Base-by-base conservation (phyloP, 2,797 vertebrate species). In the Setipinna tenuifilis region DNA sequence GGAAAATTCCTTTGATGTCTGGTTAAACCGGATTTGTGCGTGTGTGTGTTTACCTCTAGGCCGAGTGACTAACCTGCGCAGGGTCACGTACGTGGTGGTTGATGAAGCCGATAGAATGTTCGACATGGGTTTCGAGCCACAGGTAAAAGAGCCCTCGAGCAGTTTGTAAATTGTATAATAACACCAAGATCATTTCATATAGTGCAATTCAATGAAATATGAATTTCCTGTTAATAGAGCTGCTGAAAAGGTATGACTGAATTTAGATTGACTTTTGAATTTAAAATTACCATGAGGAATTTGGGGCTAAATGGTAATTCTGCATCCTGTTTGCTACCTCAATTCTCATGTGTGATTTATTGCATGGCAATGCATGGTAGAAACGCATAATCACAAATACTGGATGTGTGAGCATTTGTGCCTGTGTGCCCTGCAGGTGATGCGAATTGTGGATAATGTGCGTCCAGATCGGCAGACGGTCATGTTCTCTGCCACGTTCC, bases 41-140 rank as follows among this genome's bases (percentile, higher is more conserved):
- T 85, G 23, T 87, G 81, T 92, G 71, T 78, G 83, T 89, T 19
- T 89, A 83, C 88, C 81, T 92, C 21, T 93, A 99, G 98, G 98
- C 90, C 97, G 98, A 48, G 98, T 99, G 87, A 99, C 98, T 85
- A 99, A 99, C 93, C 96, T 99, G 84, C 97, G 98, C 2, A 95
- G 98, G 90, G 96, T 95, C 59, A 99, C 98, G 0, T 99, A 99
- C 0, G 97, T 99, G 93, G 98, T 99, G 65, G 93, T 99, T 90
- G 98, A 99, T 88, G 98, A 99, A 94, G 98, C 98, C 58, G 98
- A 99, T 95, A 94, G 98, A 92, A 99, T 99, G 98, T 99, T 99
- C 88, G 98, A 99, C 93, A 99, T 99, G 98, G 98, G 98, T 54
- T 99, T 99, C 83, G 98, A 99, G 89, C 98, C 98, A 44, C 98